Percentiles rank a stretch among this genome's conserved stretches.
These are phyloP conservation scores for Octopus bimaculoides DNA, from an alignment of 1,140 invertebrate species.

Conservation along the genomic window DNA sequence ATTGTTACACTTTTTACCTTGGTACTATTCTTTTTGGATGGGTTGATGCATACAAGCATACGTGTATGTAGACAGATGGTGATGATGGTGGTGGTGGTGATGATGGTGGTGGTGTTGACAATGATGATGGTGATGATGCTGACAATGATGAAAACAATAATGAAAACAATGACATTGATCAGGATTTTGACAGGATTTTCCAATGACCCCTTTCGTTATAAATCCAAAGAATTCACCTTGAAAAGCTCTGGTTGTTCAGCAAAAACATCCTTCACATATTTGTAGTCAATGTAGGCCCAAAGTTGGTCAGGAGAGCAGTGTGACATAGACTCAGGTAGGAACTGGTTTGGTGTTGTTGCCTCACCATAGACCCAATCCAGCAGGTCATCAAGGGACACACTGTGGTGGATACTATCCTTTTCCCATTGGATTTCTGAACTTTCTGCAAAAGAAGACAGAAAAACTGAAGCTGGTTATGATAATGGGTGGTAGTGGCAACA, in stretches of 20 bases:
- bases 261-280: constrained; percentile 74
- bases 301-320: constrained; percentile 11
- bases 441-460: not conserved
- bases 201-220: constrained; percentile 41
- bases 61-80: too few species aligned
- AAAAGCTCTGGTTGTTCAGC: constrained; percentile 63
- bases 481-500: too few species aligned
- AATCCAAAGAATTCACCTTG: constrained; percentile 56
- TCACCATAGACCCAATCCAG: constrained; percentile 31
- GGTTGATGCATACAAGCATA: too few species aligned
- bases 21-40: too few species aligned
- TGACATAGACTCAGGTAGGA: too few species aligned
- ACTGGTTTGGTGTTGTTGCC: constrained; percentile 21
- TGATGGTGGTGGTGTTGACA: too few species aligned
- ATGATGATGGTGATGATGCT: too few species aligned
- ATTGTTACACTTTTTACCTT: too few species aligned
- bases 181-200: constrained; percentile 26
- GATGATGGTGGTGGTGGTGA: too few species aligned
- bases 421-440: constrained; percentile 25
- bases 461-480: too few species aligned
- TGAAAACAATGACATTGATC: not conserved
- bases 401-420: constrained; percentile 35
- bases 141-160: too few species aligned
- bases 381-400: constrained; percentile 34
- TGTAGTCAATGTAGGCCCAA: constrained; percentile 85